These are phyloP conservation scores for Caenorhabditis briggsae DNA, from an alignment of 1,140 invertebrate species.

Conservation along the genomic window DNA sequence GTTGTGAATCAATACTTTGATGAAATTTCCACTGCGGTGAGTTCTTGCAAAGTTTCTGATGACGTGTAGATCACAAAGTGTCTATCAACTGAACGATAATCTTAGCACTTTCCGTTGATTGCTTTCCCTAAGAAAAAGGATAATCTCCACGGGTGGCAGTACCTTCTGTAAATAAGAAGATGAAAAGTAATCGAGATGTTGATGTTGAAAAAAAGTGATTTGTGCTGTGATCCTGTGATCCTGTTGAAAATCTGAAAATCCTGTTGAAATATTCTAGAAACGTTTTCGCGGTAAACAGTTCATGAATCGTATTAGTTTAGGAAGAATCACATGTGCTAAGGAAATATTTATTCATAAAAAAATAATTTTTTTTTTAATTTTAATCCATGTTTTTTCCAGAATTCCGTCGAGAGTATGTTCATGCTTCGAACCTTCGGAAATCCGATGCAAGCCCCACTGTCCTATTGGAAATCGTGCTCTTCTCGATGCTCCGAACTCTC, in stretches of 20 bases:
- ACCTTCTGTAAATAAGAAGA: background rate
- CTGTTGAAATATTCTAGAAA: slow-evolving; percentile 15
- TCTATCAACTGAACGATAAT: background rate
- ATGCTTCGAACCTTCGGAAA: slow-evolving; percentile 44
- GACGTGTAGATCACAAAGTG: background rate
- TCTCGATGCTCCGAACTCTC: slow-evolving; percentile 63
- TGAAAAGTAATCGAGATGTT: background rate
- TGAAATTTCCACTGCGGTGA: slow-evolving; percentile 60
- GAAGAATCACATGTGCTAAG: no score
- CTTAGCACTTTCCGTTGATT: slow-evolving; percentile 13
- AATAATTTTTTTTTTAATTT: background rate
- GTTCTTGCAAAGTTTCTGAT: slow-evolving; percentile 3
- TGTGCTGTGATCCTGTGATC: background rate
- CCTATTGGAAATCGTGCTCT: slow-evolving; percentile 65
- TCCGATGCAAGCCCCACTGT: slow-evolving; percentile 61
- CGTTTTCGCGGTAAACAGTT: no score
- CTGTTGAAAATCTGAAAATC: background rate
- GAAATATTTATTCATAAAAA: no score
- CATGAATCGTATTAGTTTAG: background rate
- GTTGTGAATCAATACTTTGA: slow-evolving; percentile 72
- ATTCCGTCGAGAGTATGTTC: slow-evolving; percentile 39
- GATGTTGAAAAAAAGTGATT: background rate
- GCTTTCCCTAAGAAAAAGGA: background rate
- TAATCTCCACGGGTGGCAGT: background rate
- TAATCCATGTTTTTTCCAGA: slow-evolving; percentile 29